phyloP scores from a whole-genome alignment of 2,113 vertebrate genomes.

The Callaeas wilsoni region DNA sequence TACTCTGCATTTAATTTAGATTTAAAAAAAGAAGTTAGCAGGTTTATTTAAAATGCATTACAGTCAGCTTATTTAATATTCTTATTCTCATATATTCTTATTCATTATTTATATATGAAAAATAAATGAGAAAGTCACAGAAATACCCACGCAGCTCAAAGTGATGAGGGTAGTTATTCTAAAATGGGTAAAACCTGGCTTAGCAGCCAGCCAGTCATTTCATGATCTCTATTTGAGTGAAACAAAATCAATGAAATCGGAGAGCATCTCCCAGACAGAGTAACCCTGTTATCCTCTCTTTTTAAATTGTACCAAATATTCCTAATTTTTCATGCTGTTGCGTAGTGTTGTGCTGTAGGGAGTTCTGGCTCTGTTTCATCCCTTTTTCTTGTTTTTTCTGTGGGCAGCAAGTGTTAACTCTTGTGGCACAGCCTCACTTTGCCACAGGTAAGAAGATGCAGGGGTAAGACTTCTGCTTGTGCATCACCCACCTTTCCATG shows the following conservation, averaged over 20 bases:
- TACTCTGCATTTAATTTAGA: slow-evolving; percentile 41
- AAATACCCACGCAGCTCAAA: neutral
- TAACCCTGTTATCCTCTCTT: neutral
- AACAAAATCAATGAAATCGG: neutral
- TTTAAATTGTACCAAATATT: neutral
- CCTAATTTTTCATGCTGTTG: neutral
- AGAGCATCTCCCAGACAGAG: neutral
- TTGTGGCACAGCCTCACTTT: neutral
- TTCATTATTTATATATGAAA: slow-evolving; percentile 1
- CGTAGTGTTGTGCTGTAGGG: neutral
- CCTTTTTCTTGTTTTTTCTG: neutral
- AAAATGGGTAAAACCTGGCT: neutral
- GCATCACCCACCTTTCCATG: neutral
- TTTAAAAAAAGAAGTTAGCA: slow-evolving; percentile 12
- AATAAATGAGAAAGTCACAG: neutral
- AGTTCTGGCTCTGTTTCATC: neutral
- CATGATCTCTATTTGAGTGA: neutral
- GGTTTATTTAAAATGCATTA: slow-evolving; percentile 43
- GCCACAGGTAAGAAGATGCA: neutral
- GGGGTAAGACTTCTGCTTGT: neutral
- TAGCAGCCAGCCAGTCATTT: neutral
- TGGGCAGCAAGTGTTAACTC: neutral
- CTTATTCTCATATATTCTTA: neutral
- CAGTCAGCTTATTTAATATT: slow-evolving; percentile 27
- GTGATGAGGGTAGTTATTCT: neutral